Evolutionary conservation across 2,888 invertebrate genomes (phyloP).

Genomic region (Gryllus longicercus): DNA sequence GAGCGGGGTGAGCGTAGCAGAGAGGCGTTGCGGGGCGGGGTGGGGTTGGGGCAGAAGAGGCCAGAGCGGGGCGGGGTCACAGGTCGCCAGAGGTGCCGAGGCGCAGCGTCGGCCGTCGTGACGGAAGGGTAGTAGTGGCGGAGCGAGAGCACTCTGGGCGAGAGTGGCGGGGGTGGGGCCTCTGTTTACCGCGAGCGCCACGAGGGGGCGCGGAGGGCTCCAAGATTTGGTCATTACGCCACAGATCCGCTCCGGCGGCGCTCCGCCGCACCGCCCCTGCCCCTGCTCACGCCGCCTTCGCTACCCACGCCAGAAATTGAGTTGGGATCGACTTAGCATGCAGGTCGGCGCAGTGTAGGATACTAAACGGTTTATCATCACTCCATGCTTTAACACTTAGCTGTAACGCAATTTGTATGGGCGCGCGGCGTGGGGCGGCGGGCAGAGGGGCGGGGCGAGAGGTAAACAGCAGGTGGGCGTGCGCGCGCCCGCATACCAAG

Average conservation of each 20-base stretch:
- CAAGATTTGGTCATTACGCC: constrained; percentile 17
- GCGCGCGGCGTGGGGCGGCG: not conserved
- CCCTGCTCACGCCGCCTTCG: not conserved
- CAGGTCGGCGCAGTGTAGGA: constrained; percentile 25
- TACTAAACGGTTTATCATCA: constrained; percentile 32
- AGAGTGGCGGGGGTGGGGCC: not conserved
- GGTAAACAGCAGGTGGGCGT: constrained; percentile 21
- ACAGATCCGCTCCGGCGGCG: not conserved
- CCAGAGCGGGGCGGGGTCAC: too few species aligned
- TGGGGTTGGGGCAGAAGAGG: too few species aligned
- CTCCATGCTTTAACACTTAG: constrained; percentile 23
- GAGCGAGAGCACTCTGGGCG: too few species aligned
- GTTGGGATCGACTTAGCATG: constrained; percentile 34
- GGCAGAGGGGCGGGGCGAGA: not conserved
- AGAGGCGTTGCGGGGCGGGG: too few species aligned
- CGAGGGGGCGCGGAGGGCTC: not conserved
- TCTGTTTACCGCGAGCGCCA: constrained; percentile 19
- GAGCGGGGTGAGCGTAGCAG: too few species aligned
- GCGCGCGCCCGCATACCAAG: constrained; percentile 4
- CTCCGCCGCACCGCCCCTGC: not conserved
- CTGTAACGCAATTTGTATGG: constrained; percentile 22
- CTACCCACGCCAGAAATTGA: constrained; percentile 26
- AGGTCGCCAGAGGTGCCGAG: too few species aligned
- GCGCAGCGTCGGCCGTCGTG: too few species aligned
- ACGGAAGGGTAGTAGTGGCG: too few species aligned